Percentiles rank a stretch among this genome's conserved stretches.
Conservation (phyloP, 2,888 invertebrate species). For the Plebejus melissa region DNA sequence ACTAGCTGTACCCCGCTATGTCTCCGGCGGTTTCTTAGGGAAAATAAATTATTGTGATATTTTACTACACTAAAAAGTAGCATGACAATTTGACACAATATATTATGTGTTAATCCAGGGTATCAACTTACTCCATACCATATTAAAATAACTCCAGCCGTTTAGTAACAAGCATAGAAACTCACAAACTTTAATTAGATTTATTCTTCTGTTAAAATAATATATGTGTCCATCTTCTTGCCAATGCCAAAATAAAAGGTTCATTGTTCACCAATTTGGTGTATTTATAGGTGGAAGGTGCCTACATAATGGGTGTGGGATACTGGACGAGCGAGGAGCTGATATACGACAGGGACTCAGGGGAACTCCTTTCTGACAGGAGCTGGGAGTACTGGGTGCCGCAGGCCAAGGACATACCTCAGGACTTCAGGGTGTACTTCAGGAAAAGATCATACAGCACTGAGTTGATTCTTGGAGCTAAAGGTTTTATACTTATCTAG, state of each 20-base stretch:
- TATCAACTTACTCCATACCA: no score
- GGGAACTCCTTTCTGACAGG: constrained; percentile 82
- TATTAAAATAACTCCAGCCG: no score
- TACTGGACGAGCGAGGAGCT: constrained; percentile 85
- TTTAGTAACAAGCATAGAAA: no score
- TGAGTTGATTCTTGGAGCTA: constrained; percentile 81
- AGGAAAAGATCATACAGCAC: constrained; percentile 80
- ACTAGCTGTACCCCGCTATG: no score
- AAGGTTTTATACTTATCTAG: constrained; percentile 58
- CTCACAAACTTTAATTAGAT: no score
- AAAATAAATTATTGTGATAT: no score
- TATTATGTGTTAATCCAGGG: no score
- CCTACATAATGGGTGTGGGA: constrained; percentile 85
- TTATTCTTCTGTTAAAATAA: no score
- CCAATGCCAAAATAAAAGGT: not conserved
- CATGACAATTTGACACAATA: no score
- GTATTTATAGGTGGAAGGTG: constrained; percentile 78
- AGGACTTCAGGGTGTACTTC: constrained; percentile 83
- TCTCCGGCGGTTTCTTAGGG: no score
- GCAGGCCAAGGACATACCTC: constrained; percentile 85
- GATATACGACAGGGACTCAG: constrained; percentile 79
- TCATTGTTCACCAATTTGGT: not conserved
- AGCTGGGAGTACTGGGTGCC: constrained; percentile 89
- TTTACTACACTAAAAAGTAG: no score
- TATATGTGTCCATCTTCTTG: no score